Evolutionary conservation across 2,797 vertebrate genomes (phyloP).

Genomic region (Gallinago solitaria): DNA sequence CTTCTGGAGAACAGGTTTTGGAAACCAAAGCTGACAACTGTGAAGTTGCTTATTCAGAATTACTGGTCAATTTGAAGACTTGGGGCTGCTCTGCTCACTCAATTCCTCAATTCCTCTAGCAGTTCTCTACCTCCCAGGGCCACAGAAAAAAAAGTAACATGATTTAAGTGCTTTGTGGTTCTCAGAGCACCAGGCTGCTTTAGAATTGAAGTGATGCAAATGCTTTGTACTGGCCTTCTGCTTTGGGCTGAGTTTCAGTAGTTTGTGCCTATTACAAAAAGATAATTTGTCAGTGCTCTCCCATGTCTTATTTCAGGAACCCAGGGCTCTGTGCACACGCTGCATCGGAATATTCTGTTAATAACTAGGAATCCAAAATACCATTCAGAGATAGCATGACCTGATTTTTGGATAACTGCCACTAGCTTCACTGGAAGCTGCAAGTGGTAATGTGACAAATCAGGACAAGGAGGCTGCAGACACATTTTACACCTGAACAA

Average conservation of each 20-base stretch:
- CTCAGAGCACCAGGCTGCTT: background rate
- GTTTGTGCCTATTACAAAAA: background rate
- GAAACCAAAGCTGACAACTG: background rate
- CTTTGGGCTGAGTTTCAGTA: background rate
- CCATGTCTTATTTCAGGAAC: background rate
- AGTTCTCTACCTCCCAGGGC: background rate
- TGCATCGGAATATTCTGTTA: background rate
- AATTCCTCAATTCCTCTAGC: background rate
- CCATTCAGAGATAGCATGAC: background rate
- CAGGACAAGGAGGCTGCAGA: background rate
- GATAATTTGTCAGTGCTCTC: background rate
- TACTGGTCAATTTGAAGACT: constrained; percentile 15
- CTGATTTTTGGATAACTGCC: constrained; percentile 20
- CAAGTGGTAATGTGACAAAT: background rate
- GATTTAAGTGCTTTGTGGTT: constrained; percentile 20
- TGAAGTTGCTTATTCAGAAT: constrained; percentile 31
- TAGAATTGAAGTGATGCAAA: background rate
- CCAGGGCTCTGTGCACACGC: background rate
- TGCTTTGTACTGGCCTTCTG: background rate
- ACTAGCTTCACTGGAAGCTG: background rate
- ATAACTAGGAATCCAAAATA: background rate
- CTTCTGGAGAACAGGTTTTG: background rate
- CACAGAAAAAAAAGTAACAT: background rate
- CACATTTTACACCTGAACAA: constrained; percentile 27
- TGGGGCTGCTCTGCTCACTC: background rate